These are phyloP conservation scores for Aselliscus stoliczkanus DNA, from an alignment of 2,797 vertebrate species.

Conservation along the genomic window DNA sequence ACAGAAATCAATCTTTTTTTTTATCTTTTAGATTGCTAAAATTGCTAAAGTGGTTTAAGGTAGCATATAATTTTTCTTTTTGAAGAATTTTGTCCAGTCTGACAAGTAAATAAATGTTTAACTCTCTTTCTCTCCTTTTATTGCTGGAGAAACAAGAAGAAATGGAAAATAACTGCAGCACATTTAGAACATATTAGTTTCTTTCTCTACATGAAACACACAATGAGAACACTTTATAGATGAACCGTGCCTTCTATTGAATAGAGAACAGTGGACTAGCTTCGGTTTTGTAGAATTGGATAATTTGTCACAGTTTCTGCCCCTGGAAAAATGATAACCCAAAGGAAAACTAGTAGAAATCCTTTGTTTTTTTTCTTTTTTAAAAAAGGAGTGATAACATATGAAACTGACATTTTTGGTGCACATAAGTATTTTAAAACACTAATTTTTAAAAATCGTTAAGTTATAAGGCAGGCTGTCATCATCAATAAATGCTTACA, in stretches of 20 bases:
- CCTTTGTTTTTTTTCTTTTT: neutral
- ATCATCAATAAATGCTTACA: neutral
- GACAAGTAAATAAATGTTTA: conserved; percentile 75
- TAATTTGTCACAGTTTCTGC: conserved; percentile 79
- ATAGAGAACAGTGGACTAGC: conserved; percentile 33
- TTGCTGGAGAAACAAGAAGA: conserved; percentile 59
- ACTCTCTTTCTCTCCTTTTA: conserved; percentile 56
- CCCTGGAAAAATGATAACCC: conserved; percentile 73
- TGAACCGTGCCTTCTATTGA: conserved; percentile 61
- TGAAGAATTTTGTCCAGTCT: conserved; percentile 73
- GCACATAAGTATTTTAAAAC: neutral
- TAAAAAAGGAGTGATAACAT: neutral
- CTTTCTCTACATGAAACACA: conserved; percentile 66
- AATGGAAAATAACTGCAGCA: conserved; percentile 53
- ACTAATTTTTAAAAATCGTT: neutral
- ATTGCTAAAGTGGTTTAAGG: conserved; percentile 4
- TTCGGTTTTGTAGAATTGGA: conserved; percentile 71
- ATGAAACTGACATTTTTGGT: neutral
- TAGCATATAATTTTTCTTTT: conserved; percentile 67
- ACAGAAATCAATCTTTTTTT: conserved; percentile 41
- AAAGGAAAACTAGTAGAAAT: conserved; percentile 67
- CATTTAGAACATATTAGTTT: conserved; percentile 56
- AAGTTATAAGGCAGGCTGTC: neutral
- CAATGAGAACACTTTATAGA: conserved; percentile 70
- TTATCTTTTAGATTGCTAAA: conserved; percentile 15